Evolutionary conservation across 2,797 vertebrate genomes (phyloP), one percentile per base, ranked within the genome.

Genomic region (Peromyscus eremicus): DNA sequence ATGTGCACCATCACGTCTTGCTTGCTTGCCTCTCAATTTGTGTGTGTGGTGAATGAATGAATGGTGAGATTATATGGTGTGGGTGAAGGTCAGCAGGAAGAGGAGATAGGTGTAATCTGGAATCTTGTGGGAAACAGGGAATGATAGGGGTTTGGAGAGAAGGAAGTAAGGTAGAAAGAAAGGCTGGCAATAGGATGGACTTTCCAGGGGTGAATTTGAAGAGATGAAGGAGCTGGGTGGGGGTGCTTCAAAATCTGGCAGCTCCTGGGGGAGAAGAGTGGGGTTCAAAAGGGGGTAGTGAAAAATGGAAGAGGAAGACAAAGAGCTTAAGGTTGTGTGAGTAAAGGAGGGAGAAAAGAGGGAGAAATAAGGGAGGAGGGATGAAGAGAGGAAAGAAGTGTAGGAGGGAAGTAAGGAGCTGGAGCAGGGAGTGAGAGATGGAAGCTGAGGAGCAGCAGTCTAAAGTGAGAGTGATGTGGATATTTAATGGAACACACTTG

Each of bases 151-250:
- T 64, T 81, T 21, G 7, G 37, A 43, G 37, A 29, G 37, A 64
- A 40, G 27, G 25, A 64, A 40, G 57, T 83, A 10, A 14, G 14
- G 16, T 9, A 27, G 6, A 40, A 62, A 62, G 57, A 52, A 52
- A 14, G 14, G 0, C 2, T 1, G 25, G 16, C 23, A 12, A 7
- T 14, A 40, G 25, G 37, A 5, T 17, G 25, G 10, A 29, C 25
- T 40, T 82, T 27, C n/a, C n/a, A 29, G 57, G 27, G 29, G 3
- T 29, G 23, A 7, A 43, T 19, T 43, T 83, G 25, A 83, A 62
- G 57, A 40, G 25, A 29, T 43, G 60, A 62, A 66, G 60, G 82
- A 66, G 40, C 29, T 4, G 10, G 12, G 62, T 5, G 27, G 4
- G 19, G 60, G 2, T 57, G 34, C 81, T 64, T n/a, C 12, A 81